Evolutionary conservation across 2,113 vertebrate genomes (phyloP).

Genomic region (Pseudorasbora parva): DNA sequence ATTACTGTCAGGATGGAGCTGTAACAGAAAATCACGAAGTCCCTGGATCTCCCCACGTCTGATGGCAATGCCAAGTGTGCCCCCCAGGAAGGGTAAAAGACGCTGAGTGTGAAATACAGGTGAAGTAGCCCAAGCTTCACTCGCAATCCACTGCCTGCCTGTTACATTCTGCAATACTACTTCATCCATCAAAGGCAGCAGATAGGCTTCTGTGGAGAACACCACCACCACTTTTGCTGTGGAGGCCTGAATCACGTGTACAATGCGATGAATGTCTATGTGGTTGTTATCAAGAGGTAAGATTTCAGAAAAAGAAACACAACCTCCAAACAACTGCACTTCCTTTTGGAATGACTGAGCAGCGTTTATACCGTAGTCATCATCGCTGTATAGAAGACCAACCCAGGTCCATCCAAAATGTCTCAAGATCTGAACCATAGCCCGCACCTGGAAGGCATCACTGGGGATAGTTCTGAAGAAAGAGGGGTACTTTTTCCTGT

Average conservation of each 20-base stretch:
- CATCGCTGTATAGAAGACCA: slow-evolving; percentile 47
- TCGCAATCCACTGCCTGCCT: slow-evolving; percentile 65
- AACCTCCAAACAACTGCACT: slow-evolving; percentile 42
- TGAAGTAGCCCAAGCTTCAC: slow-evolving; percentile 62
- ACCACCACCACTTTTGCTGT: slow-evolving; percentile 34
- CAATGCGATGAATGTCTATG: slow-evolving; percentile 22
- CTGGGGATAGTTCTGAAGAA: slow-evolving; percentile 56
- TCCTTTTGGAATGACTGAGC: slow-evolving; percentile 47
- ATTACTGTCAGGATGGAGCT: slow-evolving; percentile 53
- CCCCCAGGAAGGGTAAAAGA: slow-evolving; percentile 64
- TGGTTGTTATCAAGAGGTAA: slow-evolving; percentile 44
- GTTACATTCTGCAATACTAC: slow-evolving; percentile 54
- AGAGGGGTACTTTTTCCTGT: slow-evolving; percentile 55
- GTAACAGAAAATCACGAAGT: slow-evolving; percentile 64
- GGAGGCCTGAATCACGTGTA: slow-evolving; percentile 27
- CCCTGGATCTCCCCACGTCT: slow-evolving; percentile 69
- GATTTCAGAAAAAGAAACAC: slow-evolving; percentile 49
- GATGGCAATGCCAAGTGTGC: slow-evolving; percentile 72
- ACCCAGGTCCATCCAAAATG: slow-evolving; percentile 60
- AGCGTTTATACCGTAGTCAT: slow-evolving; percentile 55
- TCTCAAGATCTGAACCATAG: slow-evolving; percentile 51
- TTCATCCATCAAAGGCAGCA: slow-evolving; percentile 64
- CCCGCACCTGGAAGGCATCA: slow-evolving; percentile 58
- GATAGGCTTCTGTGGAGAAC: slow-evolving; percentile 52
- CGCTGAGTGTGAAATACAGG: slow-evolving; percentile 53